Conservation (phyloP, 2,113 vertebrate genomes). For the Entomyzon cyanotis region DNA sequence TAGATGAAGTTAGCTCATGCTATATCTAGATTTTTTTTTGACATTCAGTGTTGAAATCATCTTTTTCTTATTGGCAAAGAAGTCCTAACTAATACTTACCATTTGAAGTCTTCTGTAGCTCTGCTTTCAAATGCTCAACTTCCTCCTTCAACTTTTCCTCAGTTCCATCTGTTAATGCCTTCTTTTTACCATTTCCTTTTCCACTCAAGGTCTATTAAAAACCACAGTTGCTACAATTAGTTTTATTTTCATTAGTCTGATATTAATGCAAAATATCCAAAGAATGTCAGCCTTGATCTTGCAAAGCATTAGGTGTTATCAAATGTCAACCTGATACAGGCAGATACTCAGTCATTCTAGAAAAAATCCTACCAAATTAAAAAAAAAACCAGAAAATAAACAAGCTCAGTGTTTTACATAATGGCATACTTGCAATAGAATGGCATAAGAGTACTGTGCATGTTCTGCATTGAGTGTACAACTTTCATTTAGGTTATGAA, state of each 20-base stretch:
- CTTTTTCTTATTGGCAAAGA: background rate
- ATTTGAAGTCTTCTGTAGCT: constrained; percentile 79
- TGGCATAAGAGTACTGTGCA: background rate
- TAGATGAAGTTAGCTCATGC: background rate
- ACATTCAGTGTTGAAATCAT: background rate
- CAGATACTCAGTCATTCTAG: background rate
- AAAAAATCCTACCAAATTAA: background rate
- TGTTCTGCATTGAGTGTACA: background rate
- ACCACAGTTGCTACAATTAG: constrained; percentile 2
- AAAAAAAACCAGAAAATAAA: background rate
- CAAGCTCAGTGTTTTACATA: background rate
- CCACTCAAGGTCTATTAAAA: constrained; percentile 76
- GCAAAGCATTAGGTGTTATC: background rate
- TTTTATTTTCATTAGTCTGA: background rate
- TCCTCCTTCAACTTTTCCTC: constrained; percentile 79
- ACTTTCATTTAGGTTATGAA: background rate
- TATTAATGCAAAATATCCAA: background rate
- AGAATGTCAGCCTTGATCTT: background rate
- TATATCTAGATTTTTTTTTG: background rate
- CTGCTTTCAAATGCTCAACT: constrained; percentile 74
- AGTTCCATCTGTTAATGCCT: constrained; percentile 44
- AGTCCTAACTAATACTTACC: constrained; percentile 69
- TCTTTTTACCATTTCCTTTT: constrained; percentile 58
- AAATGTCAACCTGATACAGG: background rate
- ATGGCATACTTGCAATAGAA: background rate